A percentile compares a stretch with the other conserved stretches of the same genome.
Evolutionary conservation across 2,888 invertebrate genomes (phyloP).

Genomic region (Athalia rosae): DNA sequence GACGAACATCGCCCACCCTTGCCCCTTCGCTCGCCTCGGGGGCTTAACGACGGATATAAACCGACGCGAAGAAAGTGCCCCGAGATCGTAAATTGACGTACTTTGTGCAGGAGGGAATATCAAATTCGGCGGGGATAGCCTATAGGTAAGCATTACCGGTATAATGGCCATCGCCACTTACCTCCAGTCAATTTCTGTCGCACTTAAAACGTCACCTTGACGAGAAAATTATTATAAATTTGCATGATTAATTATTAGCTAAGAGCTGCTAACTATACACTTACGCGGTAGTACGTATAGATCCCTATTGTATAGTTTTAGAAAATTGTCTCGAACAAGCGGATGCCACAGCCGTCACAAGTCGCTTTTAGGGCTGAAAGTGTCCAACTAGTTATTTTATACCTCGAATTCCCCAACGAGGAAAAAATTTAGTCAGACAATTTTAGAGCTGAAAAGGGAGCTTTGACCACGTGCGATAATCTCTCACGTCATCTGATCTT

Average conservation of each 20-base stretch:
- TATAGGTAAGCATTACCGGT: slow-evolving; percentile 24
- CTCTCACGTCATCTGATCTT: too few relatives aligned
- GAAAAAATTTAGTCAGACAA: too few relatives aligned
- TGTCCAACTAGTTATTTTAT: too few relatives aligned
- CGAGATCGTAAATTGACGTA: slow-evolving; percentile 35
- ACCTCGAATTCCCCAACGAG: too few relatives aligned
- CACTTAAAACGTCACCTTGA: slow-evolving; percentile 39
- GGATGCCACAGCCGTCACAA: too few relatives aligned
- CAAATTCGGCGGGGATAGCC: slow-evolving; percentile 29
- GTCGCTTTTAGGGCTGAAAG: too few relatives aligned
- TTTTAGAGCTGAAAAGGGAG: too few relatives aligned
- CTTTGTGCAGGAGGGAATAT: slow-evolving; percentile 25
- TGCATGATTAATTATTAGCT: slow-evolving; percentile 42
- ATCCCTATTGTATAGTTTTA: too few relatives aligned
- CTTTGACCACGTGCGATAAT: too few relatives aligned
- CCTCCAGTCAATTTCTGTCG: slow-evolving; percentile 35
- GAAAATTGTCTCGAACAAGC: too few relatives aligned
- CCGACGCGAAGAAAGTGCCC: slow-evolving; percentile 33
- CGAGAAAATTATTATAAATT: slow-evolving; percentile 38
- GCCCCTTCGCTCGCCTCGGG: neutral
- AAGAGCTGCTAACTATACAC: slow-evolving; percentile 14
- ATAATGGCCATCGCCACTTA: slow-evolving; percentile 41
- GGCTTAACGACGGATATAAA: slow-evolving; percentile 17
- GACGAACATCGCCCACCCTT: slow-evolving; percentile 11
- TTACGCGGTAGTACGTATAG: slow-evolving; percentile 17